phyloP scores from a whole-genome alignment of 2,888 invertebrate species.

The Eurytoma adleriae region DNA sequence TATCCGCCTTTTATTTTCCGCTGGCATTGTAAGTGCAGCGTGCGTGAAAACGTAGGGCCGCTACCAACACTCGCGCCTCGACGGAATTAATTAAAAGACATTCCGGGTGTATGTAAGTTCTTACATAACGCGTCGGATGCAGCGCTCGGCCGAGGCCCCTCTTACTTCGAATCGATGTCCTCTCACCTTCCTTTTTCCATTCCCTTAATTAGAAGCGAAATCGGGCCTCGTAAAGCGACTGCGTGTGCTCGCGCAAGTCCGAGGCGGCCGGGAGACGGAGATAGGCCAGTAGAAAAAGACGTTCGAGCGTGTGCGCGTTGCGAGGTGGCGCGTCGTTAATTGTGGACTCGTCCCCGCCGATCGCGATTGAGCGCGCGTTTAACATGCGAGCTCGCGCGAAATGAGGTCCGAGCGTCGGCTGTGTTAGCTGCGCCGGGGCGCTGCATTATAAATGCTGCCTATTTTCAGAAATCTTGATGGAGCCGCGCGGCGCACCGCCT shows the following conservation, averaged over 20 bases:
- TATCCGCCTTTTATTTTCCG: background rate
- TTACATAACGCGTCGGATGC: constrained; percentile 19
- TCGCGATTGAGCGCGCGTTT: constrained; percentile 60
- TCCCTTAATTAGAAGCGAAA: constrained; percentile 62
- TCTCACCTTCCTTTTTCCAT: background rate
- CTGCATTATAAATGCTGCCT: too few relatives aligned
- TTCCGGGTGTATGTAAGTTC: background rate
- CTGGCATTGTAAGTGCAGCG: background rate
- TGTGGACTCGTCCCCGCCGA: constrained; percentile 62
- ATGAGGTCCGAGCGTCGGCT: constrained; percentile 48
- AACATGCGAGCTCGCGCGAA: constrained; percentile 61
- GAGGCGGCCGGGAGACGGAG: background rate
- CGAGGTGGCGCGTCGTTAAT: constrained; percentile 57
- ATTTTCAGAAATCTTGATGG: background rate
- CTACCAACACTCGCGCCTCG: background rate
- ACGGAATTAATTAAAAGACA: constrained; percentile 36
- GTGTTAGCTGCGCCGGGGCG: too few relatives aligned
- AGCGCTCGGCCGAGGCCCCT: constrained; percentile 2
- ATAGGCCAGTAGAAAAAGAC: constrained; percentile 18
- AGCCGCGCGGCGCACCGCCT: background rate
- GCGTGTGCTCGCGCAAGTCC: background rate
- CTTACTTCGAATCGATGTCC: constrained; percentile 36
- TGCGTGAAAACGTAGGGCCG: background rate
- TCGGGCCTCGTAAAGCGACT: constrained; percentile 21
- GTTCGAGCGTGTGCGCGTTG: constrained; percentile 18